phyloP scores from a whole-genome alignment of 2,888 invertebrate genomes.

The Deilephila porcellus region DNA sequence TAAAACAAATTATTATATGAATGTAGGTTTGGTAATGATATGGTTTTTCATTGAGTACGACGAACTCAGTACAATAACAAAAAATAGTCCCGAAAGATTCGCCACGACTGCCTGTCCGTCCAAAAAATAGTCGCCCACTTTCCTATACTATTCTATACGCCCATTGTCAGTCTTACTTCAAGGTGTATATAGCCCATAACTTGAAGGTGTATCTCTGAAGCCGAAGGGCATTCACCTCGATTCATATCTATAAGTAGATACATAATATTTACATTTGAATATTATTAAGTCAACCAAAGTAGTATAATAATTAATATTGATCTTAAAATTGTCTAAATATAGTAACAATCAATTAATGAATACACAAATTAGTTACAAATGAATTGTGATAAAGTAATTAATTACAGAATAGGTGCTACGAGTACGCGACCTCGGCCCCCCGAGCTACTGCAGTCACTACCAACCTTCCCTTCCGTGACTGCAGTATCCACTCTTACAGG shows the following conservation, averaged over 20 bases:
- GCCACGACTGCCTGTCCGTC: not conserved
- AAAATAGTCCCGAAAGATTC: not conserved
- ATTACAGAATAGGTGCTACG: too few relatives aligned
- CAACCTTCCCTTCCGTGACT: too few relatives aligned
- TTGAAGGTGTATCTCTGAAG: conserved; percentile 35
- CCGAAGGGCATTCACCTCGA: conserved; percentile 43
- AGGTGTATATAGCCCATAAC: too few relatives aligned
- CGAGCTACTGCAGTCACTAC: too few relatives aligned
- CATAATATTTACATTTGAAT: conserved; percentile 36
- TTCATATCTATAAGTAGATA: conserved; percentile 45
- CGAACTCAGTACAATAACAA: not conserved
- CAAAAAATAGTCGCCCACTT: not conserved
- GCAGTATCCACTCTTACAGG: too few relatives aligned
- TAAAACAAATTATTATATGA: too few relatives aligned
- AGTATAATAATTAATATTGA: too few relatives aligned
- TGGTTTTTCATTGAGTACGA: not conserved
- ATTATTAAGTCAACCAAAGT: not conserved
- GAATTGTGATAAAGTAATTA: too few relatives aligned
- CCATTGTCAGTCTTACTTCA: not conserved
- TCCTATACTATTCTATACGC: not conserved
- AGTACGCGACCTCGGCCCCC: too few relatives aligned
- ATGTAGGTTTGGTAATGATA: not conserved
- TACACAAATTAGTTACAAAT: too few relatives aligned
- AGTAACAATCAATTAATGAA: too few relatives aligned
- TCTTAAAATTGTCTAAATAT: too few relatives aligned